Percentiles rank a stretch among this genome's conserved stretches.
Conservation (phyloP, 2,797 vertebrate genomes). For the Naso thynnoides region DNA sequence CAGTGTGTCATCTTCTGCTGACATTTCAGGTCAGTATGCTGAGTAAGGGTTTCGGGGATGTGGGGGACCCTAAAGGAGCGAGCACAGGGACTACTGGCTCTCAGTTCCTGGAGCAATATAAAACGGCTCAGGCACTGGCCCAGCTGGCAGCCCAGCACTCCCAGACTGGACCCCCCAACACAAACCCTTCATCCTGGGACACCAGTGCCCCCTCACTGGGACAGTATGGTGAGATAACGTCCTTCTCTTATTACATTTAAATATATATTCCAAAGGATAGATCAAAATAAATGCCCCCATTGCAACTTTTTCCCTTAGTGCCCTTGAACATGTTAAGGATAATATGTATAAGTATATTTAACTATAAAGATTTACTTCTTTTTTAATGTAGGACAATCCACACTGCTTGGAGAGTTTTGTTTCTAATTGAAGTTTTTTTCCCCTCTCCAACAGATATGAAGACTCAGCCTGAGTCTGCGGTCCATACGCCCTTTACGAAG, state of each 20-base stretch:
- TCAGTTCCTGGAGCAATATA: conserved; percentile 98
- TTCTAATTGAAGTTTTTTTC: not conserved
- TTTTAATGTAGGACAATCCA: not conserved
- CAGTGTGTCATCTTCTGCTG: conserved; percentile 2
- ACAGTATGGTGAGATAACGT: conserved; percentile 90
- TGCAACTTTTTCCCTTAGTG: not conserved
- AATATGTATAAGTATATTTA: not conserved
- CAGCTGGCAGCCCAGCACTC: conserved; percentile 96
- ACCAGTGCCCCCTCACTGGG: conserved; percentile 88
- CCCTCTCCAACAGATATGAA: conserved; percentile 88
- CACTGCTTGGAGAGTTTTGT: not conserved
- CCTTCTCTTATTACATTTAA: not conserved
- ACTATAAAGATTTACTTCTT: not conserved
- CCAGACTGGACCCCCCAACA: conserved; percentile 84
- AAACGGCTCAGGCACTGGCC: conserved; percentile 96
- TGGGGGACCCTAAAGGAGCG: conserved; percentile 91
- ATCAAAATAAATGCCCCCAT: not conserved
- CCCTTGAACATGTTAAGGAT: not conserved
- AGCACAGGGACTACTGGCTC: conserved; percentile 94
- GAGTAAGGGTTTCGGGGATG: conserved; percentile 94
- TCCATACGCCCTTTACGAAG: conserved; percentile 93
- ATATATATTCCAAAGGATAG: not conserved
- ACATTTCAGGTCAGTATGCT: conserved; percentile 90
- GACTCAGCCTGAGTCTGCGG: conserved; percentile 87
- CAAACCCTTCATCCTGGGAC: conserved; percentile 90